These are phyloP conservation scores for Aproaerema taeniolella DNA, from an alignment of 2,888 invertebrate species.

Conservation along the genomic window DNA sequence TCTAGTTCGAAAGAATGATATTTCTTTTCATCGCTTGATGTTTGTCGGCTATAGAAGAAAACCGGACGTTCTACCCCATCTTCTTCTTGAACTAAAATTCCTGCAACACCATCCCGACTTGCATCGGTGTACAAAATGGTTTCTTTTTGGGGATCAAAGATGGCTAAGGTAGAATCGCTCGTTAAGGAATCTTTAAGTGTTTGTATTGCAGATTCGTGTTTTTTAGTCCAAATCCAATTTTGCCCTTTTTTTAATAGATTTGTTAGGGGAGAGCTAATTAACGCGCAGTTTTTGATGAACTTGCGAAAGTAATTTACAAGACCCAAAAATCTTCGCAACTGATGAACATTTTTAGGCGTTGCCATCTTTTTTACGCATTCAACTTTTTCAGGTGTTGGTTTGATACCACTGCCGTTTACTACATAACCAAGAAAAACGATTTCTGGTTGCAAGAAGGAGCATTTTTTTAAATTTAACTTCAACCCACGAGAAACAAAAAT, in stretches of 20 bases:
- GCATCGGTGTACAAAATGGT: slow-evolving; percentile 23
- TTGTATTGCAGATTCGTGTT: slow-evolving; percentile 7
- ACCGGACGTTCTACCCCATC: slow-evolving; percentile 26
- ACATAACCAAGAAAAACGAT: slow-evolving; percentile 4
- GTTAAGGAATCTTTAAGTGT: slow-evolving; percentile 11
- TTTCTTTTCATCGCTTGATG: slow-evolving; percentile 32
- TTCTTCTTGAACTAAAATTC: slow-evolving; percentile 29
- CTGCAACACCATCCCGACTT: slow-evolving; percentile 31
- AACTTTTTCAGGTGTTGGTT: slow-evolving; percentile 9
- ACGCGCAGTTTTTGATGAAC: slow-evolving; percentile 26
- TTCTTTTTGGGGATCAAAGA: slow-evolving; percentile 24
- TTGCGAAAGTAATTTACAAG: slow-evolving; percentile 19
- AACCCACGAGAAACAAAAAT: slow-evolving; percentile 12
- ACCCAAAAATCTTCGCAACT: slow-evolving; percentile 19
- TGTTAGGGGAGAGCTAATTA: slow-evolving; percentile 21
- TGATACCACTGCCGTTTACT: slow-evolving; percentile 6
- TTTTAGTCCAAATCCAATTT: slow-evolving; percentile 6
- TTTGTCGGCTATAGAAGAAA: slow-evolving; percentile 34
- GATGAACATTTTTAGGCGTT: slow-evolving; percentile 11
- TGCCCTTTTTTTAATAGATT: slow-evolving; percentile 11
- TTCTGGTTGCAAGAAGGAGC: slow-evolving; percentile 12
- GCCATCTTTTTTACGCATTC: slow-evolving; percentile 6
- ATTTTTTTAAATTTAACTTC: slow-evolving; percentile 15
- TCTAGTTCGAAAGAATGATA: too few species aligned
- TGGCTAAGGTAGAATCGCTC: slow-evolving; percentile 15